A percentile compares a stretch with the other conserved stretches of the same genome.
Conservation (phyloP, 2,797 vertebrate species). For the Mormyrus hasselquistii region DNA sequence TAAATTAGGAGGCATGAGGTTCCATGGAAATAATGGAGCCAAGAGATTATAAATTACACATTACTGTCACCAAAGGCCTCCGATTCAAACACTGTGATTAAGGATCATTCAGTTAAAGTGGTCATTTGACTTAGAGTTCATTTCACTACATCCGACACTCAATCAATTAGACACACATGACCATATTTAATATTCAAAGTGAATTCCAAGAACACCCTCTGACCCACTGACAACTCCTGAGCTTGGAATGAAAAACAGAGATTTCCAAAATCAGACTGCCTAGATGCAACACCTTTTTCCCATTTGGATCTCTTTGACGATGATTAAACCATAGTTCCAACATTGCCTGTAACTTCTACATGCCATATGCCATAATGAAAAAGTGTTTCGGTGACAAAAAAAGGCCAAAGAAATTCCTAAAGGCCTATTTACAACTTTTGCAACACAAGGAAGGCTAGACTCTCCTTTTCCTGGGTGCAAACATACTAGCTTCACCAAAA, state of each 20-base stretch:
- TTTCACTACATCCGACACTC: background rate
- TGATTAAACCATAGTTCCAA: background rate
- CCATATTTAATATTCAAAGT: background rate
- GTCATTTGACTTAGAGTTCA: background rate
- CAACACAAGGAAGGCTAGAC: background rate
- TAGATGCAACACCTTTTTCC: background rate
- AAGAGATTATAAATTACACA: background rate
- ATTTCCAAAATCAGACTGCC: background rate
- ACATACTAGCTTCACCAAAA: background rate
- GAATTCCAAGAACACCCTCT: background rate
- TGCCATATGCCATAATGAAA: background rate
- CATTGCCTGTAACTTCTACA: background rate
- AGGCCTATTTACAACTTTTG: background rate
- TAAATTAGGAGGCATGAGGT: background rate
- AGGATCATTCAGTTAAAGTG: background rate
- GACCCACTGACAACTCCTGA: background rate
- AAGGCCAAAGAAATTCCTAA: background rate
- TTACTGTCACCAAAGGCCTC: constrained; percentile 2
- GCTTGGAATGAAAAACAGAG: background rate
- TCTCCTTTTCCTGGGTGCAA: background rate
- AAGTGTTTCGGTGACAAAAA: background rate
- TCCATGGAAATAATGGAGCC: background rate
- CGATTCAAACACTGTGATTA: background rate
- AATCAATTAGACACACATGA: background rate
- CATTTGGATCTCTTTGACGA: background rate